Percentiles rank a stretch among this genome's conserved stretches.
These are phyloP conservation scores for Ictidomys tridecemlineatus DNA, from an alignment of 2,113 vertebrate species.

Conservation along the genomic window DNA sequence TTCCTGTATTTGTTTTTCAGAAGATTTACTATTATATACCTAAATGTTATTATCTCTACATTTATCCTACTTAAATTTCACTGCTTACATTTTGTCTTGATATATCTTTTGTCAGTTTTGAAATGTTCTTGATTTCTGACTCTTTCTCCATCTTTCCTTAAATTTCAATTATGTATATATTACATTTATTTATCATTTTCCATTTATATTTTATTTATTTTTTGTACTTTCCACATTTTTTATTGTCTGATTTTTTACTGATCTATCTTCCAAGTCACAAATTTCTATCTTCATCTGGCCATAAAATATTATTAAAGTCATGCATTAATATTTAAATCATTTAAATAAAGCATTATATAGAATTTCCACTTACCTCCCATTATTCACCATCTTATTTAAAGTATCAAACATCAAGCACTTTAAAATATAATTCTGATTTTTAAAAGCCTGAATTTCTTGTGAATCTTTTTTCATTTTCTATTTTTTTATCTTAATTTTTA, in stretches of 20 bases:
- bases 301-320: neutral
- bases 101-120: neutral
- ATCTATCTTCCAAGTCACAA: neutral
- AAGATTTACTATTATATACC: neutral
- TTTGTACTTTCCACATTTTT: neutral
- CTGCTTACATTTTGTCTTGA: neutral
- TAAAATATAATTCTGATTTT: neutral
- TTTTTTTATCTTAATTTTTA: conserved; percentile 2
- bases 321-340: neutral
- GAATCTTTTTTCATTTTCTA: neutral
- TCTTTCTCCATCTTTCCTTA: neutral
- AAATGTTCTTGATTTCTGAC: neutral
- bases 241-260: neutral
- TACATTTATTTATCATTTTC: neutral
- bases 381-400: neutral
- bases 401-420: neutral
- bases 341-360: neutral
- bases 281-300: neutral
- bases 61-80: neutral
- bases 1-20: neutral
- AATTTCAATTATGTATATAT: neutral
- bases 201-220: neutral
- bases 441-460: neutral
- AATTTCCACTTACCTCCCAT: neutral
- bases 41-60: neutral